Evolutionary conservation across 2,888 invertebrate genomes (phyloP).

Genomic region (Steromphala cineraria): DNA sequence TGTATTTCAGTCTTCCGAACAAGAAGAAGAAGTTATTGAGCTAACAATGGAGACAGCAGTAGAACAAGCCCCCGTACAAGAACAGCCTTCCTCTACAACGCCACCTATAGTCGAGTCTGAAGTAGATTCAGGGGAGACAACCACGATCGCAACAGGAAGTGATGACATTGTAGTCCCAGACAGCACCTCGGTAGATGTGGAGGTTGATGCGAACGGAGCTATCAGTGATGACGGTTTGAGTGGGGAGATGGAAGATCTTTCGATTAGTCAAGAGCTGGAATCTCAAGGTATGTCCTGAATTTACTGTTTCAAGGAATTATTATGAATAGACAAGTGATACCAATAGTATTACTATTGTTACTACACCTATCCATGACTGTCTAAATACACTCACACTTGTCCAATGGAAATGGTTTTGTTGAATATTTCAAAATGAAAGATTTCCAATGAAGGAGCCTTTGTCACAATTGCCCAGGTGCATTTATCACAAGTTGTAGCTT

Average conservation of each 20-base stretch:
- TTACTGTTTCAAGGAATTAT: too few relatives aligned
- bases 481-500: too few relatives aligned
- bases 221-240: background rate
- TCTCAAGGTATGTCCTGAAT: background rate
- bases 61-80: background rate
- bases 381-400: too few relatives aligned
- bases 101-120: background rate
- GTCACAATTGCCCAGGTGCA: too few relatives aligned
- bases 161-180: background rate
- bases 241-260: conserved; percentile 7
- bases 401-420: too few relatives aligned
- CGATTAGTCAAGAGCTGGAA: background rate
- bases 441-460: too few relatives aligned
- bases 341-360: too few relatives aligned
- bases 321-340: too few relatives aligned
- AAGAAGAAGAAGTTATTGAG: background rate
- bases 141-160: background rate
- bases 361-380: too few relatives aligned
- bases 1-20: background rate
- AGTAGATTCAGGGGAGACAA: background rate
- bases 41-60: conserved; percentile 4
- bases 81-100: conserved; percentile 3
- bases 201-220: background rate
- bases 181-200: background rate
- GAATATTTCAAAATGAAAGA: too few relatives aligned